Conservation (phyloP, 2,797 vertebrate genomes). For the Tamandua tetradactyla region DNA sequence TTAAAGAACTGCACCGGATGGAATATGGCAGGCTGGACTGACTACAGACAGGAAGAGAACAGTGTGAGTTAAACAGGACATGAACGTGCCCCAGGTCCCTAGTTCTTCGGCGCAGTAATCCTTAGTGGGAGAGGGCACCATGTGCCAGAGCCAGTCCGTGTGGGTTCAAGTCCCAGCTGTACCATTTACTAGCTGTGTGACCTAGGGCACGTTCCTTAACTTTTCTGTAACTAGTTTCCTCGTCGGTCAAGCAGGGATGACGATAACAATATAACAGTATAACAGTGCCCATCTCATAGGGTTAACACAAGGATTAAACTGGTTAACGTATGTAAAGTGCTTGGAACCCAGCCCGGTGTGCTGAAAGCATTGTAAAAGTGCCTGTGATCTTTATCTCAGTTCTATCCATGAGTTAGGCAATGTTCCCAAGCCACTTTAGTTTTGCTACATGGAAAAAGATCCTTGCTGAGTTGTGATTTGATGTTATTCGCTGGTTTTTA, state of each 20-base stretch:
- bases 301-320: background rate
- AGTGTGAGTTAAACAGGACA: background rate
- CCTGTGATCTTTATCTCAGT: background rate
- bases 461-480: conserved; percentile 53
- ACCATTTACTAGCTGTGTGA: background rate
- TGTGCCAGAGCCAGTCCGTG: background rate
- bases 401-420: background rate
- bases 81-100: background rate
- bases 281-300: background rate
- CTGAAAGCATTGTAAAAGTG: background rate
- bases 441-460: conserved; percentile 23
- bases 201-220: background rate
- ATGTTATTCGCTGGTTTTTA: conserved; percentile 31
- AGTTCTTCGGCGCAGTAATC: background rate
- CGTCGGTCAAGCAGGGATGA: background rate
- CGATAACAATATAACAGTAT: background rate
- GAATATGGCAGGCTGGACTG: background rate
- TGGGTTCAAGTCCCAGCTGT: background rate
- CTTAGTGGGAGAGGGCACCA: background rate
- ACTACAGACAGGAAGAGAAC: background rate
- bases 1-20: background rate
- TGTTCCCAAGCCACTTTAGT: background rate
- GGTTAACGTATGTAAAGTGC: background rate
- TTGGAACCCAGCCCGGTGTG: background rate
- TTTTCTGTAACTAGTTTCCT: background rate